phyloP scores from a whole-genome alignment of 1,140 invertebrate species.

The Popillia japonica region DNA sequence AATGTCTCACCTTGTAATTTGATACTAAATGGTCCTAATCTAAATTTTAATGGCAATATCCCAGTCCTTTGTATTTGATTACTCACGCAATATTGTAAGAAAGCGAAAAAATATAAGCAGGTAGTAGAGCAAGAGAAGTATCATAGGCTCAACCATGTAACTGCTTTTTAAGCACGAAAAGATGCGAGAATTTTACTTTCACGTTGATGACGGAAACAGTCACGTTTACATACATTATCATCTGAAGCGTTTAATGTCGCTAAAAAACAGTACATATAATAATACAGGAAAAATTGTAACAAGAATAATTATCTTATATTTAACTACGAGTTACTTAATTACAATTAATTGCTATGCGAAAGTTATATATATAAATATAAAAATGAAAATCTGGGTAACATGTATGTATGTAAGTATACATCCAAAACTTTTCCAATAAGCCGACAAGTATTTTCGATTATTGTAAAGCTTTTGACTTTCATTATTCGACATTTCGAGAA shows the following conservation, averaged over 20 bases:
- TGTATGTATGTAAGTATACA: too few relatives aligned
- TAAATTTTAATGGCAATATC: too few relatives aligned
- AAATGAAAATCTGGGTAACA: too few relatives aligned
- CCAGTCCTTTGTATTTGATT: neutral
- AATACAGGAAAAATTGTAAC: neutral
- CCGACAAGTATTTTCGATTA: too few relatives aligned
- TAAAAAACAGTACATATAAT: neutral
- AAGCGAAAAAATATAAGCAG: neutral
- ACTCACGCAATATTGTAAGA: neutral
- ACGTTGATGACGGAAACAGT: slow-evolving; percentile 17
- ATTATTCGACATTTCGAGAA: too few relatives aligned
- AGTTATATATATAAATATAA: too few relatives aligned
- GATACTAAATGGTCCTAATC: too few relatives aligned
- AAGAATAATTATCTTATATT: neutral
- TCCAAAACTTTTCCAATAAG: too few relatives aligned
- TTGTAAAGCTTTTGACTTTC: too few relatives aligned
- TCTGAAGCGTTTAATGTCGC: neutral
- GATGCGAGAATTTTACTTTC: slow-evolving; percentile 3
- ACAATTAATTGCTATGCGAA: too few relatives aligned
- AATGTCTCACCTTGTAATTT: too few relatives aligned
- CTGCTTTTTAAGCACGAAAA: neutral
- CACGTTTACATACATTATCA: neutral
- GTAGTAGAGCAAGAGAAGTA: neutral
- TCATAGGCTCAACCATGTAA: neutral
- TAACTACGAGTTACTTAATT: too few relatives aligned